Evolutionary conservation across 2,888 invertebrate species (phyloP).

Genomic region (Clunio marinus): DNA sequence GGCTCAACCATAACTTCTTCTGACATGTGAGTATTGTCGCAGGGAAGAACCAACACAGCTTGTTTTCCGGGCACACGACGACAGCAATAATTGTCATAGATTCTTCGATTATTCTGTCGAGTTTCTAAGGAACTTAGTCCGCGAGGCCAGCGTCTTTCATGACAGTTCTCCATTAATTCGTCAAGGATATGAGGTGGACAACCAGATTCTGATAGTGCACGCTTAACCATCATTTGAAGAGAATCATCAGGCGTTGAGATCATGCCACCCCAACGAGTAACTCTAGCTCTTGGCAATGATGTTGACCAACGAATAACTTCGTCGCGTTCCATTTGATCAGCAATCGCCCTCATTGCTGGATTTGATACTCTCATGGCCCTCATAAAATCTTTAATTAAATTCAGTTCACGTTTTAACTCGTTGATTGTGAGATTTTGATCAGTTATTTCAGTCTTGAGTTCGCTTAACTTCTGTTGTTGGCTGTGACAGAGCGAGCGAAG

Average conservation of each 20-base stretch:
- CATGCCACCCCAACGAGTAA: slow-evolving; percentile 97
- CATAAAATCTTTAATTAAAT: slow-evolving; percentile 88
- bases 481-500: slow-evolving; percentile 76
- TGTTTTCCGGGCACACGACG: slow-evolving; percentile 93
- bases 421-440: slow-evolving; percentile 83
- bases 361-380: slow-evolving; percentile 87
- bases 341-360: slow-evolving; percentile 86
- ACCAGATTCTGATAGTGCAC: slow-evolving; percentile 87
- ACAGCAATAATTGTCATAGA: slow-evolving; percentile 91
- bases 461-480: slow-evolving; percentile 80
- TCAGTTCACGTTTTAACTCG: slow-evolving; percentile 84
- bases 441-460: slow-evolving; percentile 79
- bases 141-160: slow-evolving; percentile 92
- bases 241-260: slow-evolving; percentile 96
- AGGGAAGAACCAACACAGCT: slow-evolving; percentile 89
- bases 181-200: slow-evolving; percentile 91
- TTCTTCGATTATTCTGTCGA: slow-evolving; percentile 83
- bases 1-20: slow-evolving; percentile 96
- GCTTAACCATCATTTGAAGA: slow-evolving; percentile 88
- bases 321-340: slow-evolving; percentile 91
- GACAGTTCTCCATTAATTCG: slow-evolving; percentile 95
- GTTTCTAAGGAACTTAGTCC: slow-evolving; percentile 90
- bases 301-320: slow-evolving; percentile 88
- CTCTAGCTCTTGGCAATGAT: slow-evolving; percentile 75
- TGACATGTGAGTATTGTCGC: slow-evolving; percentile 92